A percentile compares a stretch with the other conserved stretches of the same genome.
These are phyloP conservation scores for Microdon myrmicae DNA, from an alignment of 2,888 invertebrate genomes.

Conservation along the genomic window DNA sequence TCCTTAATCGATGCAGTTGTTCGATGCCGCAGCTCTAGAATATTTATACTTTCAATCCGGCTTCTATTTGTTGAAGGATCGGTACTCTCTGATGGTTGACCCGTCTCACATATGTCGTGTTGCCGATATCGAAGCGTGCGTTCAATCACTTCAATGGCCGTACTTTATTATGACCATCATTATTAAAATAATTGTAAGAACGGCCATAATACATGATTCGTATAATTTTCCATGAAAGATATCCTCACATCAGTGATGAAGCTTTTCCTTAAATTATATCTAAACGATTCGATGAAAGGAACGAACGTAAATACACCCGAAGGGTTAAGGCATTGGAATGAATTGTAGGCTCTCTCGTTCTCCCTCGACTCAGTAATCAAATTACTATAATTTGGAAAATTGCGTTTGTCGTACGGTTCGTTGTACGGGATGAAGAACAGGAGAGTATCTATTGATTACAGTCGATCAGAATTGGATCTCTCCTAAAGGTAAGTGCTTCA, in stretches of 20 bases:
- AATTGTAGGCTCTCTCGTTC: constrained; percentile 7
- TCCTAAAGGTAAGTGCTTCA: constrained; percentile 14
- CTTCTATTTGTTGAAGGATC: constrained; percentile 6
- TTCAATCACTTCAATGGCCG: constrained; percentile 39
- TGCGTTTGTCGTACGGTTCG: constrained; percentile 12
- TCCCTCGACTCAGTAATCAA: constrained; percentile 26
- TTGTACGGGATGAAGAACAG: background rate
- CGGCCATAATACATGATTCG: constrained; percentile 39
- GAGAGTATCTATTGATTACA: constrained; percentile 30
- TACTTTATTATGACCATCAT: constrained; percentile 28
- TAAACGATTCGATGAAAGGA: constrained; percentile 30
- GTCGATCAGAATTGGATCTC: constrained; percentile 10
- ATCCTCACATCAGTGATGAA: constrained; percentile 13
- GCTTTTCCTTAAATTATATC: constrained; percentile 34
- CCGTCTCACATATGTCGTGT: constrained; percentile 13
- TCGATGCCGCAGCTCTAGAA: constrained; percentile 13
- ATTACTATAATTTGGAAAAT: constrained; percentile 50
- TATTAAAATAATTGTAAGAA: constrained; percentile 48
- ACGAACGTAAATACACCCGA: constrained; percentile 21
- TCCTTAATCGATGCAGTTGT: constrained; percentile 16
- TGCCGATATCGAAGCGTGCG: constrained; percentile 42
- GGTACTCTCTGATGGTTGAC: background rate
- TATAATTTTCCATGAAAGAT: constrained; percentile 26
- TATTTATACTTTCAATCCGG: constrained; percentile 29
- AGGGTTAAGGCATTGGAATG: constrained; percentile 27